A percentile compares a stretch with the other conserved stretches of the same genome.
phyloP scores from a whole-genome alignment of 2,113 vertebrate genomes.

The Struthio camelus region DNA sequence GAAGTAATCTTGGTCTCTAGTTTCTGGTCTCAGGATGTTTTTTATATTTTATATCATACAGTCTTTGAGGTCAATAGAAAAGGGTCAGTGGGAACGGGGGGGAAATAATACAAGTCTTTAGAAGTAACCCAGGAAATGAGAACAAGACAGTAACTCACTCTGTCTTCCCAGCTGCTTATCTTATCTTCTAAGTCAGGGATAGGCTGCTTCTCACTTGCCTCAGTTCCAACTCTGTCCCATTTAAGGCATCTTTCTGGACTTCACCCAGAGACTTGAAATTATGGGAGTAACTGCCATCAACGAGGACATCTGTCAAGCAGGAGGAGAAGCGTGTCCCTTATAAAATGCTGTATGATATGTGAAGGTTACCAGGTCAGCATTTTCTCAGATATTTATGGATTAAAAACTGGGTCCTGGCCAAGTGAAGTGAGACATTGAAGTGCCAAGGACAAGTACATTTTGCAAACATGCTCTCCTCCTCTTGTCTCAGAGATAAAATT shows the following conservation, averaged over 20 bases:
- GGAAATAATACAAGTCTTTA: background rate
- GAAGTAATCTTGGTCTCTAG: background rate
- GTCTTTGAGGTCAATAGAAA: background rate
- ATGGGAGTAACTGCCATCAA: conserved; percentile 17
- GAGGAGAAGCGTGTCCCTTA: background rate
- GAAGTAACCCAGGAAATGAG: background rate
- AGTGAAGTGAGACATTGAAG: background rate
- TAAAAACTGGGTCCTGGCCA: conserved; percentile 32
- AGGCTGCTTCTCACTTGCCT: background rate
- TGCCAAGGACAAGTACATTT: conserved; percentile 9
- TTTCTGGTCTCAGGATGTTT: background rate
- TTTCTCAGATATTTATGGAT: conserved; percentile 61
- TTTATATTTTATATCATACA: background rate
- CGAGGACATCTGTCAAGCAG: conserved; percentile 23
- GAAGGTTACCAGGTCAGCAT: conserved; percentile 50
- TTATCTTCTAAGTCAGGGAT: background rate
- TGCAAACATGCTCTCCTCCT: conserved; percentile 6
- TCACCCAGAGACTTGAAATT: background rate
- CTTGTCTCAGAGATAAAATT: background rate
- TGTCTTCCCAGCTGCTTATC: background rate
- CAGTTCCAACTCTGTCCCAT: background rate
- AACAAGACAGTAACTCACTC: background rate
- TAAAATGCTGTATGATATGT: conserved; percentile 21
- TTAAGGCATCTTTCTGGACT: conserved; percentile 11
- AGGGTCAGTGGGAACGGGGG: background rate